These are phyloP conservation scores for Drosophila mimica DNA, from an alignment of 2,888 invertebrate species.

Conservation along the genomic window DNA sequence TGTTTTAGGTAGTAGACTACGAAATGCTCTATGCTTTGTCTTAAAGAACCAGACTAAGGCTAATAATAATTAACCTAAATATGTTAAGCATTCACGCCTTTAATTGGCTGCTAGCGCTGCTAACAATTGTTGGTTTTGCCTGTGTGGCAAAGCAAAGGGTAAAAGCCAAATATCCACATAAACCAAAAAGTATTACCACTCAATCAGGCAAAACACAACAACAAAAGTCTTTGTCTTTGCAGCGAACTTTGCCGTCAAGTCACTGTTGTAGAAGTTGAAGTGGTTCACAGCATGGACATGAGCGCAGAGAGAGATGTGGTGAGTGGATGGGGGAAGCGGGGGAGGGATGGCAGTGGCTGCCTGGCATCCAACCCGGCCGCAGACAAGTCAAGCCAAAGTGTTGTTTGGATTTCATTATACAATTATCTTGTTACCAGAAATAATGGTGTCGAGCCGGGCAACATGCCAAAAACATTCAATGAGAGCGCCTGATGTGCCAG, in stretches of 20 bases:
- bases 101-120: background rate
- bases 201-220: slow-evolving; percentile 57
- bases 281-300: slow-evolving; percentile 17
- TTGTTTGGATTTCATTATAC: slow-evolving; percentile 82
- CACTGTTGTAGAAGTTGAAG: slow-evolving; percentile 62
- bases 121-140: background rate
- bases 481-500: slow-evolving; percentile 45
- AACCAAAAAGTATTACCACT: slow-evolving; percentile 63
- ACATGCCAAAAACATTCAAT: slow-evolving; percentile 82
- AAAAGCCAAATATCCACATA: slow-evolving; percentile 13
- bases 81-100: background rate
- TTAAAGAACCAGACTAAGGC: background rate
- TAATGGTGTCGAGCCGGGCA: slow-evolving; percentile 80
- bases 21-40: slow-evolving; percentile 20
- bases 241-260: slow-evolving; percentile 77
- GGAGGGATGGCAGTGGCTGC: slow-evolving; percentile 17
- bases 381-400: slow-evolving; percentile 68
- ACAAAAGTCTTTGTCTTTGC: slow-evolving; percentile 54
- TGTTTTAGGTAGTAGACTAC: background rate
- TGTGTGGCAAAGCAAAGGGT: slow-evolving; percentile 7
- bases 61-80: background rate
- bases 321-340: too few relatives aligned
- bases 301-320: background rate
- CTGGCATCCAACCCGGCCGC: slow-evolving; percentile 26
- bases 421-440: slow-evolving; percentile 83